Evolutionary conservation across 2,888 invertebrate species (phyloP).

Genomic region (Podabrus alpinus): DNA sequence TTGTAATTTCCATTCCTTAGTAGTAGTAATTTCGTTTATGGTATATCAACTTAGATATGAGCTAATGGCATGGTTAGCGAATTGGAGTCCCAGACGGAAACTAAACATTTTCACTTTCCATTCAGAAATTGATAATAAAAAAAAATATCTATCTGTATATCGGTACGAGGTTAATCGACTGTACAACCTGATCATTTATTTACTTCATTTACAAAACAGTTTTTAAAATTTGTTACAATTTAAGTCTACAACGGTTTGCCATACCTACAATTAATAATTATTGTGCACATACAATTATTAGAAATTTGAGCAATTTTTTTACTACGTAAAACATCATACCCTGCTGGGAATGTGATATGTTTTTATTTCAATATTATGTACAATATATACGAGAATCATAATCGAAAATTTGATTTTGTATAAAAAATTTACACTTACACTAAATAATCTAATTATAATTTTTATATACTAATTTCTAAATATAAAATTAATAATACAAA

Average conservation of each 20-base stretch:
- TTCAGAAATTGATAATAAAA: background rate
- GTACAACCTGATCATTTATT: background rate
- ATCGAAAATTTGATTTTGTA: background rate
- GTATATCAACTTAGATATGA: background rate
- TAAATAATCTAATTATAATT: slow-evolving; percentile 1
- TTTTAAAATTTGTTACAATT: slow-evolving; percentile 3
- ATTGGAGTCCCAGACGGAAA: background rate
- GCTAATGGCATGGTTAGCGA: background rate
- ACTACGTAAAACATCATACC: slow-evolving; percentile 28
- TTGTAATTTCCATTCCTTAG: background rate
- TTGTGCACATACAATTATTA: slow-evolving; percentile 24
- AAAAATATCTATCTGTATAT: background rate
- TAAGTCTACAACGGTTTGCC: slow-evolving; percentile 14
- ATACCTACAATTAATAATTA: slow-evolving; percentile 12
- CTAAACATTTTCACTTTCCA: background rate
- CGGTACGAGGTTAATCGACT: background rate
- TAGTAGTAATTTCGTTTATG: background rate
- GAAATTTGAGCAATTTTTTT: slow-evolving; percentile 26
- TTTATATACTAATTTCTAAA: slow-evolving; percentile 18
- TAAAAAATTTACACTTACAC: slow-evolving; percentile 16
- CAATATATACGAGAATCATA: slow-evolving; percentile 8
- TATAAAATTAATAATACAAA: slow-evolving; percentile 29
- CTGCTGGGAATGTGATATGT: slow-evolving; percentile 31
- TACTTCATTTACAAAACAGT: slow-evolving; percentile 1
- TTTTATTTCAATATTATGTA: slow-evolving; percentile 17